Base-by-base conservation (phyloP, 1,140 invertebrate genomes). In the Eufriesea mexicana region DNA sequence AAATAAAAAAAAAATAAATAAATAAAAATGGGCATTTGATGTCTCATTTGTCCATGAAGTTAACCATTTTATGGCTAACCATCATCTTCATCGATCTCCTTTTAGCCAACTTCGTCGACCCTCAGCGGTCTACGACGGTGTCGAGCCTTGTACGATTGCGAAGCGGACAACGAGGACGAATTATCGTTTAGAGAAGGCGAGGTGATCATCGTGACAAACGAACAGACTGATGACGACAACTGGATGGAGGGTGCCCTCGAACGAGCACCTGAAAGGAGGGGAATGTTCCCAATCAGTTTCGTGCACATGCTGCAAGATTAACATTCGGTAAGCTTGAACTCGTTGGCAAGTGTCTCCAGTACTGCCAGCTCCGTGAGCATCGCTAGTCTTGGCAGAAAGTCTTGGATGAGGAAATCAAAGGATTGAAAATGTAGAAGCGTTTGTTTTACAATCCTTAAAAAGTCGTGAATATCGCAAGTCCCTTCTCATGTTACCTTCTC, bases 211-310 rank as follows among this genome's bases (percentile, higher is more conserved):
- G 97, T 99, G 5, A 96, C 98, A 57, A 98, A 98, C 91, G 98
- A 98, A 91, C 97, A 98, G 85, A 99, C 98, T 0, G 98, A 99
- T 90, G 98, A 99, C 92, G 98, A 99, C 89, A 99, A 99, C 95
- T 99, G 99, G 99, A 99, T 99, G 98, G 98, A 99, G 94, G 98
- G 99, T 0, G 96, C 97, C 84, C 96, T 99, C 25, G 97, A 98
- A 92, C 96, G 97, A 66, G 96, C 98, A 66, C 96, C 96, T 2
- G 95, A 96, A 2, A 95, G 98, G 49, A 95, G 96, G 85, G 98
- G 98, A 78, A 97, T 99, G 96, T 99, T 99, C 94, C 98, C 98
- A 57, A 97, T 98, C 92, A 98, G 97, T 91, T 99, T 98, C 94
- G 98, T 99, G 45, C 97, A 97, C 93, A 97, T 97, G 97, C 93